Evolutionary conservation across 2,797 vertebrate genomes (phyloP), one percentile per base, ranked within the genome.

Genomic region (Mus minutoides): DNA sequence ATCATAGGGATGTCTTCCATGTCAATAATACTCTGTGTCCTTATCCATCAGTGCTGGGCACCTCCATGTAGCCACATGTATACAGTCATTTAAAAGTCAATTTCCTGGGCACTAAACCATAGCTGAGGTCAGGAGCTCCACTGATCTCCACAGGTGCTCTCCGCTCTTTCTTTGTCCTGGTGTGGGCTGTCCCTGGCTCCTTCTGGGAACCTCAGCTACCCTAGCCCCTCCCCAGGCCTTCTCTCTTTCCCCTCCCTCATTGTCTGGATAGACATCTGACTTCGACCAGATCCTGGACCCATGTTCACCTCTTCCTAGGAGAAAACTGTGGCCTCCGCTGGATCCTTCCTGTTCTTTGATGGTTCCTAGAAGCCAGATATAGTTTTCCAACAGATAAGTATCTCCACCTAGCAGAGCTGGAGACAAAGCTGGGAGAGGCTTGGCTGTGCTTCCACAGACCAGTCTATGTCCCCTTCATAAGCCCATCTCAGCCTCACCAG

Each of bases 401-500:
- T 77, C n/a, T 22, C 24, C 9, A 34, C 12, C 54, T 5, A n/a
- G 75, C 43, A 37, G 17, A 76, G 90, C 22, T 46, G 37, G 16
- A 49, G 31, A 56, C 3, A 8, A 4, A 10, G 71, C n/a, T 10
- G 0, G 34, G 1, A 76, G 58, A 92, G 34, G 40, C 24, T 31
- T 34, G 67, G 92, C 83, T 56, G 56, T 60, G 2, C 76, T 92
- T 95, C 75, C 76, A 75, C 91, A 67, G 60, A 94, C 92, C 49
- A 5, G 29, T 34, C 37, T 31, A 10, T 34, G 43, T 92, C 97
- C 95, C 95, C 95, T 92, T 92, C 64, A 84, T 69, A 83, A 96
- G 96, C 94, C 93, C 92, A 94, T 97, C 95, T 84, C 31, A 40
- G 93, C 95, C 52, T 46, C 58, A 0, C 34, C 97, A 88, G 92